Percentiles rank a stretch among this genome's conserved stretches.
These are phyloP conservation scores for Mesoligia furuncula DNA, from an alignment of 2,888 invertebrate genomes.

Conservation along the genomic window DNA sequence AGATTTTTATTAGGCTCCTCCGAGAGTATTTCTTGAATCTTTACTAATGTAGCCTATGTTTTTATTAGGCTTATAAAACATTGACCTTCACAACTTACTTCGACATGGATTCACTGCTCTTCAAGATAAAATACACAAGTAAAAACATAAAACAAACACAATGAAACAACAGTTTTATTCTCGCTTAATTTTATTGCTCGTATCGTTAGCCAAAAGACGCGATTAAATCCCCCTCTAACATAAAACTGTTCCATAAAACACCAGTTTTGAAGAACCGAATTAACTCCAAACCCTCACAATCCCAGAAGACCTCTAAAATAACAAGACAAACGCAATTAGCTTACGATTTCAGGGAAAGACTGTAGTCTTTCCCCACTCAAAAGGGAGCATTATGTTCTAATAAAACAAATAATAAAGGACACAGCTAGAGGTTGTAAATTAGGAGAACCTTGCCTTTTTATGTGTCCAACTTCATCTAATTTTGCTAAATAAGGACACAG, in stretches of 20 bases:
- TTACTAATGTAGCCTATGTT: background rate
- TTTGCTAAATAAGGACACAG: slow-evolving; percentile 17
- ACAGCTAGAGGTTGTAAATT: slow-evolving; percentile 19
- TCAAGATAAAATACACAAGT: background rate
- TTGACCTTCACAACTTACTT: background rate
- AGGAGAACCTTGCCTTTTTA: slow-evolving; percentile 20
- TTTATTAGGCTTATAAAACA: background rate
- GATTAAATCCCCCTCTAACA: slow-evolving; percentile 21
- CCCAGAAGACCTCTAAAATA: slow-evolving; percentile 27
- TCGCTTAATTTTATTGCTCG: background rate
- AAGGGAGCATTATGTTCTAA: slow-evolving; percentile 26
- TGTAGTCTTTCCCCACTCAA: slow-evolving; percentile 5
- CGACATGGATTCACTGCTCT: background rate
- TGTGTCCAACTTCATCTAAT: slow-evolving; percentile 13
- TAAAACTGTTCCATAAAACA: slow-evolving; percentile 28
- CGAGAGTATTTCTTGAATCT: background rate
- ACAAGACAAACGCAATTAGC: slow-evolving; percentile 39
- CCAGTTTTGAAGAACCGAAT: slow-evolving; percentile 32
- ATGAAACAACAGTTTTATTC: background rate
- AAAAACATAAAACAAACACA: background rate
- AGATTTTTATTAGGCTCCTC: background rate
- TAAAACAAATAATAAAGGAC: slow-evolving; percentile 23
- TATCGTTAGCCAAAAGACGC: slow-evolving; percentile 18
- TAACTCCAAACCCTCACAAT: slow-evolving; percentile 18
- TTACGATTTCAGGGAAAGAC: slow-evolving; percentile 30